Evolutionary conservation across 2,113 vertebrate species (phyloP).

Genomic region (Calyptommatus sinebrachiatus): DNA sequence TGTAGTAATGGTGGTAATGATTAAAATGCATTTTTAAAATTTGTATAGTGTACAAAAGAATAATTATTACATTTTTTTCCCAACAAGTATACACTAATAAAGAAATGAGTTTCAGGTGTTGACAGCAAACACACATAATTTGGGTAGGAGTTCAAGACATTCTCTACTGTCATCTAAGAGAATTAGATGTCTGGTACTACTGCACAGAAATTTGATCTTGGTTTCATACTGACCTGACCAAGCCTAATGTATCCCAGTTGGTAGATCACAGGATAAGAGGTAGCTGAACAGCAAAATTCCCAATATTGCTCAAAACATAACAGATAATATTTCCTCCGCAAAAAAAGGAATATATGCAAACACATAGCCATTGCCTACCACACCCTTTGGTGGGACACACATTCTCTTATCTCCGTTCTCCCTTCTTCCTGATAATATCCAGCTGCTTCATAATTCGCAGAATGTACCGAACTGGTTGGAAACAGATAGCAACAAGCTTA

Average conservation of each 20-base stretch:
- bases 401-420: background rate
- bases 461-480: background rate
- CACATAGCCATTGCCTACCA: background rate
- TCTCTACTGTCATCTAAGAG: background rate
- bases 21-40: too few species aligned
- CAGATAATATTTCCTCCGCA: background rate
- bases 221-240: constrained; percentile 15
- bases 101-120: too few species aligned
- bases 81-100: too few species aligned
- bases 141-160: background rate
- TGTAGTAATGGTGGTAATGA: too few species aligned
- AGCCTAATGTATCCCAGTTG: background rate
- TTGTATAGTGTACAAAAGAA: too few species aligned
- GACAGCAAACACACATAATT: background rate
- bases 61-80: too few species aligned
- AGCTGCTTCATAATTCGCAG: background rate
- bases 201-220: background rate
- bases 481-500: background rate
- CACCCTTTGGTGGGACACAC: background rate
- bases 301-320: background rate
- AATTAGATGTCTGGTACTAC: background rate
- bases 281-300: background rate
- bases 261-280: background rate
- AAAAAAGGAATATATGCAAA: background rate
- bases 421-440: constrained; percentile 15